Conservation (phyloP, 2,888 invertebrate species). For the Celastrina argiolus region DNA sequence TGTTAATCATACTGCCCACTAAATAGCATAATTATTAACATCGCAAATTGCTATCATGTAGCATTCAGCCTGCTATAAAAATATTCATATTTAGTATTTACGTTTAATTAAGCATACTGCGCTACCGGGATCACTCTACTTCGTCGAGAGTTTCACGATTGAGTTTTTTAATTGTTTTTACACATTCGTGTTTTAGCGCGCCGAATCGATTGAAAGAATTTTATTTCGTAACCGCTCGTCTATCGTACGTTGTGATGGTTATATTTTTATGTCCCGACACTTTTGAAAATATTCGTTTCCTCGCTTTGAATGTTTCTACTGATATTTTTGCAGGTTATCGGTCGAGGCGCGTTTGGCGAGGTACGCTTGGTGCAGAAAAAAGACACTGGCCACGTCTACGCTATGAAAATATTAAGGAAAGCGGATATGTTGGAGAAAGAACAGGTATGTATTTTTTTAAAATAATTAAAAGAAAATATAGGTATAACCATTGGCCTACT, state of each 20-base stretch:
- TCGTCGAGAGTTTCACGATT: background rate
- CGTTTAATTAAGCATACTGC: background rate
- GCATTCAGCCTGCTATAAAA: background rate
- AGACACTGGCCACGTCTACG: conserved; percentile 99
- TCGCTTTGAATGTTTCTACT: background rate
- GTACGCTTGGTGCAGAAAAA: conserved; percentile 99
- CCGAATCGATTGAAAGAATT: background rate
- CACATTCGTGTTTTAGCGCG: background rate
- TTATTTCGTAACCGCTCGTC: background rate
- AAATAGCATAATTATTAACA: no score
- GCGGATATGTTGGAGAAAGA: conserved; percentile 99
- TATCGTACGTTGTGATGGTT: background rate
- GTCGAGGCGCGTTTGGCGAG: conserved; percentile 95
- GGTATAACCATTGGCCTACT: no score
- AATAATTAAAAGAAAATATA: no score
- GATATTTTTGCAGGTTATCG: conserved; percentile 78
- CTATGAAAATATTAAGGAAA: conserved; percentile 99
- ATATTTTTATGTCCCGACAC: no score
- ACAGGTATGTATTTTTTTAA: conserved; percentile 79
- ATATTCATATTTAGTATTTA: background rate
- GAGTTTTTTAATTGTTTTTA: background rate
- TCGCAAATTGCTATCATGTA: no score
- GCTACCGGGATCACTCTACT: background rate
- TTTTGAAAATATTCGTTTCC: background rate
- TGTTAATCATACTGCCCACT: no score